phyloP scores from a whole-genome alignment of 2,888 invertebrate genomes.

The Nebria brevicollis region DNA sequence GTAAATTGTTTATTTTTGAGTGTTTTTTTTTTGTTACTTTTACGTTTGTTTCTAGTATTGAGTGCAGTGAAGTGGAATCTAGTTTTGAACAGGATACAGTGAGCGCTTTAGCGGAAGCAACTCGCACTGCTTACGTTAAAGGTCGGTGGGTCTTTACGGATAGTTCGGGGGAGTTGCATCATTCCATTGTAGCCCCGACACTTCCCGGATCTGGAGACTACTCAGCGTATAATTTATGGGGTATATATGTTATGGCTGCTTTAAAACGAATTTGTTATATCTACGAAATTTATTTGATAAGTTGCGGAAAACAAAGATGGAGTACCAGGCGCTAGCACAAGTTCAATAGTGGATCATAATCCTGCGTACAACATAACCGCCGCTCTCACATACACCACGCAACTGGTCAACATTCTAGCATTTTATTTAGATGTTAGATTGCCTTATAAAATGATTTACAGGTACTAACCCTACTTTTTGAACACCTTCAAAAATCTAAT shows the following conservation, averaged over 20 bases:
- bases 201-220: constrained; percentile 87
- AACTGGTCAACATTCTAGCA: constrained; percentile 83
- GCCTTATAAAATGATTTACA: constrained; percentile 78
- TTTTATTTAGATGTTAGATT: constrained; percentile 84
- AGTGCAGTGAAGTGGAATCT: constrained; percentile 54
- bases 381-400: constrained; percentile 87
- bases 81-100: constrained; percentile 58
- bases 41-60: not conserved
- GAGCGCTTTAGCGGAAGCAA: constrained; percentile 72
- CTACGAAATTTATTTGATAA: too few species aligned
- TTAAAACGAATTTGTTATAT: not conserved
- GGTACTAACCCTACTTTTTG: constrained; percentile 60
- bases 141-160: constrained; percentile 83
- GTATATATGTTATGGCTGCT: constrained; percentile 61
- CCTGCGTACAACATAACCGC: constrained; percentile 80
- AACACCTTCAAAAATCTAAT: not conserved
- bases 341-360: constrained; percentile 70
- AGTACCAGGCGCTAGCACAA: constrained; percentile 64
- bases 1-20: constrained; percentile 56
- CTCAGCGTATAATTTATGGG: constrained; percentile 80
- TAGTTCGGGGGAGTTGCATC: constrained; percentile 75
- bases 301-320: constrained; percentile 69
- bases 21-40: not conserved
- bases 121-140: constrained; percentile 81
- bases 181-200: constrained; percentile 84